These are phyloP conservation scores for Frankliniella fusca DNA, from an alignment of 2,888 invertebrate species.

Conservation along the genomic window DNA sequence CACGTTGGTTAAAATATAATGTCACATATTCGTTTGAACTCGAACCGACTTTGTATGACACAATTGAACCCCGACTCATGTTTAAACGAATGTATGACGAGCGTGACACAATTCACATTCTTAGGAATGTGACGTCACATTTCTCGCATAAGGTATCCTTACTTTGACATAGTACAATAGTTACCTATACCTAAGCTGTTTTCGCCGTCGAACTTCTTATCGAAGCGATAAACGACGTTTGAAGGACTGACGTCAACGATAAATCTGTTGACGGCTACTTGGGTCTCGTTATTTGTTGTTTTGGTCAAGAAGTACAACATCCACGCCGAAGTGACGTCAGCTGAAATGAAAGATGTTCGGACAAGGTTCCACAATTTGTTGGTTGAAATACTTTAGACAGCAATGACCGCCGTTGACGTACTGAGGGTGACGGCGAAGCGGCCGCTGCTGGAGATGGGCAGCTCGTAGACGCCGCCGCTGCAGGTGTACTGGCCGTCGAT, in stretches of 20 bases:
- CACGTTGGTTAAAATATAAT: no score
- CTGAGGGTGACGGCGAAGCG: conserved; percentile 11
- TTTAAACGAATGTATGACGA: no score
- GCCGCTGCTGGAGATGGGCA: conserved; percentile 9
- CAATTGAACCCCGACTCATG: no score
- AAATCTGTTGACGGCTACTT: not conserved
- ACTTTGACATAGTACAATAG: not conserved
- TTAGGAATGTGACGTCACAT: no score
- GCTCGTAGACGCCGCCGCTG: conserved; percentile 1
- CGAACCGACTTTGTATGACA: no score
- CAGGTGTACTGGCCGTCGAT: not conserved
- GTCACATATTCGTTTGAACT: no score
- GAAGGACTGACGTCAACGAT: conserved; percentile 6
- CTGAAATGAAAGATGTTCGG: not conserved
- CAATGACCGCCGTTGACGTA: not conserved
- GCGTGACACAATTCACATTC: no score
- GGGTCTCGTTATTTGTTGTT: not conserved
- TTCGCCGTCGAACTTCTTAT: conserved; percentile 13
- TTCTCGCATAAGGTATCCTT: no score
- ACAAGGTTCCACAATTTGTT: no score
- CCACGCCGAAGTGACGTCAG: not conserved
- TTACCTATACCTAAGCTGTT: conserved; percentile 23
- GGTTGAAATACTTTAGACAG: no score
- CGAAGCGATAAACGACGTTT: conserved; percentile 3
- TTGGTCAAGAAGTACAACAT: conserved; percentile 11